A percentile compares a stretch with the other conserved stretches of the same genome.
These are phyloP conservation scores for Pampus argenteus DNA, from an alignment of 2,797 vertebrate genomes.

Conservation along the genomic window DNA sequence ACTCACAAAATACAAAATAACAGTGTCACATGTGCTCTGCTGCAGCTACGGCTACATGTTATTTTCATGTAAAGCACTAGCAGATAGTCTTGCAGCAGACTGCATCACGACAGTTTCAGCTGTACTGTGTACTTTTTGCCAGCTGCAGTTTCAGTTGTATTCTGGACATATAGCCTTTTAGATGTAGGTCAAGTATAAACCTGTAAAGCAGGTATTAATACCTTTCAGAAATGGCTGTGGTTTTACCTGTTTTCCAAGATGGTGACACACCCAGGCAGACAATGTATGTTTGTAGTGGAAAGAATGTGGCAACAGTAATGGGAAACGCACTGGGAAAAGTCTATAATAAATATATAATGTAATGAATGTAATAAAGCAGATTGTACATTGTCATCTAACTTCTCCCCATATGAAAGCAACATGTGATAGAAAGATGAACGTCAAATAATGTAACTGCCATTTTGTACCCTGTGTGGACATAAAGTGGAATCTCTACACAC, in stretches of 20 bases:
- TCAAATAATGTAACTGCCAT: constrained; percentile 2
- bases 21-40: constrained; percentile 31
- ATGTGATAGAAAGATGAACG: not conserved
- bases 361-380: no score
- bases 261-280: constrained; percentile 17
- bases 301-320: constrained; percentile 24
- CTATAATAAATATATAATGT: no score
- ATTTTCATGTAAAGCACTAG: not conserved
- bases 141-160: constrained; percentile 32
- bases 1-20: constrained; percentile 9
- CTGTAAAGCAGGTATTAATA: constrained; percentile 66
- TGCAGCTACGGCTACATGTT: not conserved
- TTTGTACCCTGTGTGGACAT: constrained; percentile 18
- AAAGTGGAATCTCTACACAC: constrained; percentile 10
- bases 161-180: constrained; percentile 1
- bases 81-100: not conserved
- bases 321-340: no score
- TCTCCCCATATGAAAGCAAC: not conserved
- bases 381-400: not conserved
- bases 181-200: constrained; percentile 67
- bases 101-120: constrained; percentile 27
- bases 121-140: constrained; percentile 7
- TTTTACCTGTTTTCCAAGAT: constrained; percentile 73
- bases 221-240: constrained; percentile 39
- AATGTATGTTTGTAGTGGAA: constrained; percentile 33